Percentiles rank a stretch among this genome's conserved stretches.
phyloP scores from a whole-genome alignment of 2,888 invertebrate genomes.

The Aphodius granarius region DNA sequence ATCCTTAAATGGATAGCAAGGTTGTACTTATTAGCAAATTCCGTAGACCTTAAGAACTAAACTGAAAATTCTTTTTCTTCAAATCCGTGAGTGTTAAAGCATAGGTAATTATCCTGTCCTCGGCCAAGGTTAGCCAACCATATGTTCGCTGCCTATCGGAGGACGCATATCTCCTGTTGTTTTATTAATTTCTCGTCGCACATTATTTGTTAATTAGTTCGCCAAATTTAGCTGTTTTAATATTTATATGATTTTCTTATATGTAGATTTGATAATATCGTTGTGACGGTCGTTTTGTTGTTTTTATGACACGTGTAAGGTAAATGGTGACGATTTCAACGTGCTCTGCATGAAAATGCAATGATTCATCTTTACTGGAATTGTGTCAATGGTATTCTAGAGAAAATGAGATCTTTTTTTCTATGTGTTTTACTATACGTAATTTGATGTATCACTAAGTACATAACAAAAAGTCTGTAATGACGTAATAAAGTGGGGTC shows the following conservation, averaged over 20 bases:
- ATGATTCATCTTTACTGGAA: neutral
- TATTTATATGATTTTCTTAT: neutral
- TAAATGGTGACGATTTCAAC: neutral
- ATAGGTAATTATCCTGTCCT: neutral
- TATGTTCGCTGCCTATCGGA: constrained; percentile 15
- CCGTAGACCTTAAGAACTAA: no score
- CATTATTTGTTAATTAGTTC: neutral
- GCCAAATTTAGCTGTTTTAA: neutral
- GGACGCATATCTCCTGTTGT: neutral
- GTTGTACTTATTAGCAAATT: no score
- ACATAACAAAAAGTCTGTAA: neutral
- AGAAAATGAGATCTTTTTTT: neutral
- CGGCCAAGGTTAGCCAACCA: neutral
- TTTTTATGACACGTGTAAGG: neutral
- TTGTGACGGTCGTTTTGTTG: neutral
- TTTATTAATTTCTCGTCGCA: neutral
- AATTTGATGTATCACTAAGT: neutral
- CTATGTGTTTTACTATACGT: neutral
- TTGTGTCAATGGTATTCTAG: neutral
- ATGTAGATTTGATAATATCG: neutral
- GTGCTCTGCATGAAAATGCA: neutral
- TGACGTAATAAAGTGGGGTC: neutral
- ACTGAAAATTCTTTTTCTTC: constrained; percentile 2
- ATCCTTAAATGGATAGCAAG: constrained; percentile 18
- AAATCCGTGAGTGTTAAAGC: neutral